phyloP scores from a whole-genome alignment of 2,888 invertebrate species.

The Suillia variegata region DNA sequence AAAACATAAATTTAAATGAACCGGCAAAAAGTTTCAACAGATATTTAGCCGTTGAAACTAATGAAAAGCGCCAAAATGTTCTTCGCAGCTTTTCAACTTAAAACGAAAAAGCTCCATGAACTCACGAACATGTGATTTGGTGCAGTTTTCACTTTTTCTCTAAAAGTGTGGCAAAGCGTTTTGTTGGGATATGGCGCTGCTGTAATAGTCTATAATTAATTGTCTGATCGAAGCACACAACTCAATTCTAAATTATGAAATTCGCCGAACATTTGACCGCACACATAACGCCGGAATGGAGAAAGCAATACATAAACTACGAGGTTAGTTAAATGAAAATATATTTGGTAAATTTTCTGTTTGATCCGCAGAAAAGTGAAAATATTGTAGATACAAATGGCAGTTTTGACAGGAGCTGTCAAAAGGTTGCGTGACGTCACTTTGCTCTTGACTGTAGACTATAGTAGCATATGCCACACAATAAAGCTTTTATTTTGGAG shows the following conservation, averaged over 20 bases:
- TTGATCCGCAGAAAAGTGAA: no score
- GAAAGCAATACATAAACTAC: conserved; percentile 82
- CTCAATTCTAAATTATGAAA: conserved; percentile 69
- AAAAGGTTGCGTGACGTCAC: no score
- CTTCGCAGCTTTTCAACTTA: background rate
- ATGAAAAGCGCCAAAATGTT: background rate
- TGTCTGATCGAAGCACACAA: no score
- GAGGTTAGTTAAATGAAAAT: conserved; percentile 63
- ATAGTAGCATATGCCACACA: no score
- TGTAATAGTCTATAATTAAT: background rate
- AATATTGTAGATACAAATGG: no score
- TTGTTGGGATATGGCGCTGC: conserved; percentile 12
- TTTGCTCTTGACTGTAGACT: no score
- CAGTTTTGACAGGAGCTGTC: no score
- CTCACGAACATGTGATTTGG: background rate
- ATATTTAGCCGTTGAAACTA: background rate
- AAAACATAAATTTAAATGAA: no score
- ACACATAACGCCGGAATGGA: conserved; percentile 92
- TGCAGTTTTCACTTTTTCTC: conserved; percentile 21
- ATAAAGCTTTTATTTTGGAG: no score
- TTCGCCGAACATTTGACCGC: conserved; percentile 87
- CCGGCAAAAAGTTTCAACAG: background rate
- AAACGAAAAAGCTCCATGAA: background rate
- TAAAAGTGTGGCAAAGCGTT: conserved; percentile 11
- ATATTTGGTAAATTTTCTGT: conserved; percentile 11